These are phyloP conservation scores for Hystrix brachyura DNA, from an alignment of 2,113 vertebrate species.

Conservation along the genomic window DNA sequence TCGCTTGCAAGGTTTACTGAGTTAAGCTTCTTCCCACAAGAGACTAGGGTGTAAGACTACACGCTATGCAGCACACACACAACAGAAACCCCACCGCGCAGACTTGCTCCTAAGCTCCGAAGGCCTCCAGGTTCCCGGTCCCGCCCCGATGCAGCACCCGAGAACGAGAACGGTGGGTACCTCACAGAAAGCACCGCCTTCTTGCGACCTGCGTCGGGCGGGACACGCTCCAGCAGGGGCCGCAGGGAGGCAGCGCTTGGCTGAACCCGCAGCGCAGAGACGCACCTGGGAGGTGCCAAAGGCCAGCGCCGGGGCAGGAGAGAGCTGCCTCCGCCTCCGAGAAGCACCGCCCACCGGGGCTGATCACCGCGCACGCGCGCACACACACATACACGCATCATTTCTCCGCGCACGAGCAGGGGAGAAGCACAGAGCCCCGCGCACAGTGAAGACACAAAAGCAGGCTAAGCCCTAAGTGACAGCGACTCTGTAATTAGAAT, in stretches of 20 bases:
- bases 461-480: accelerated
- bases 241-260: accelerated
- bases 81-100: too few relatives aligned
- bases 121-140: background rate
- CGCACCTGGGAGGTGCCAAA: too few relatives aligned
- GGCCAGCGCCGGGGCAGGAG: background rate
- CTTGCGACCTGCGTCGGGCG: background rate
- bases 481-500: too few relatives aligned
- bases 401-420: accelerated
- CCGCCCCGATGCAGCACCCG: accelerated
- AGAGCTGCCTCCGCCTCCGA: background rate
- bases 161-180: too few relatives aligned
- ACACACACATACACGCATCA: accelerated
- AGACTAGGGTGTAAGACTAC: background rate
- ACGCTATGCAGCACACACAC: too few relatives aligned
- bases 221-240: background rate
- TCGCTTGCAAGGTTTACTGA: background rate
- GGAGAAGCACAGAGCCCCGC: accelerated
- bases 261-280: background rate
- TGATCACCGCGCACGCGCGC: accelerated
- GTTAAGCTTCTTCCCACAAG: background rate
- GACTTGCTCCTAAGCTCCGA: background rate
- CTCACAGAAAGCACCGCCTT: background rate
- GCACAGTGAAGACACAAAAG: accelerated
- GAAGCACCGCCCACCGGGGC: background rate